Evolutionary conservation across 2,113 vertebrate genomes (phyloP), one percentile per base, ranked within the genome.

Genomic region (Empidonax traillii): DNA sequence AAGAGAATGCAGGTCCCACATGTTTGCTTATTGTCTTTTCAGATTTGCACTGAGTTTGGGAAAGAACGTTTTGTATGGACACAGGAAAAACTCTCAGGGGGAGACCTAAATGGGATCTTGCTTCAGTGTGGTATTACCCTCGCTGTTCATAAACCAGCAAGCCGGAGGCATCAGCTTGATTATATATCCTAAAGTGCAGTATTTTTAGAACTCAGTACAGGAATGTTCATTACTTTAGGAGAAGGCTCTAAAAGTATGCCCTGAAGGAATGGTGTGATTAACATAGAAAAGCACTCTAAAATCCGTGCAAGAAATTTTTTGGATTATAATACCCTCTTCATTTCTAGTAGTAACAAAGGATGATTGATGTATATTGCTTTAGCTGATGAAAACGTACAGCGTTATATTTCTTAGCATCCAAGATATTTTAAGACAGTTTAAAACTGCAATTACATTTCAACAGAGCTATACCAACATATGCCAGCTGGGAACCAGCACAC

Each of bases 201-300:
- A 81, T 85, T 95, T 87, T 95, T 69, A 85, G 76, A 75, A 66
- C 74, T 72, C 35, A 49, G 1, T 43, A 76, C 41, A 93, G 72
- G 66, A 93, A 87, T n/a, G n/a, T 85, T 96, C 94, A 87, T 87
- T 96, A 93, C 81, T 95, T 89, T 58, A 77, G 53, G 73, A 94
- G 73, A 81, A 43, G 24, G 68, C 28, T 95, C 28, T 81, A 81
- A 92, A 92, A 90, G 73, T 33, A 69, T 62, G 77, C 73, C 93
- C 88, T 35, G 21, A 76, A 95, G 96, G 92, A 93, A 78, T 1
- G 1, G 12, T 62, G 44, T 93, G 88, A 93, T 95, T 95, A 97
- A 92, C 95, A 85, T 14, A 92, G 69, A 93, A 90, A 95, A 94
- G 86, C 65, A 90, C 80, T 92, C 44, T 67, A 61, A 90, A 93